These are phyloP conservation scores for Drosophila hydei DNA, from an alignment of 1,140 invertebrate genomes.

Conservation along the genomic window DNA sequence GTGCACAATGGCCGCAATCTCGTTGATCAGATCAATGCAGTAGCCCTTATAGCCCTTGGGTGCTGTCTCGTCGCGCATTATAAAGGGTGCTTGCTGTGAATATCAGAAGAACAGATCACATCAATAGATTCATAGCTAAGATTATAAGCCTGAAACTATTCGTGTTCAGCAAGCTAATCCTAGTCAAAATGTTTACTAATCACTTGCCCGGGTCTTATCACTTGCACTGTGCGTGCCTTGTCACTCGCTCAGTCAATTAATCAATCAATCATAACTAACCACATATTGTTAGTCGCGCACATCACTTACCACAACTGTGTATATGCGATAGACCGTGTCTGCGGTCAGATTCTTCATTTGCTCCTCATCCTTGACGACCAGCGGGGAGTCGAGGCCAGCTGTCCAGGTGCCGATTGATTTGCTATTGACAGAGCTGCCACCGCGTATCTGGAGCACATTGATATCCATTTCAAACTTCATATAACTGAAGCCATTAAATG, in stretches of 20 bases:
- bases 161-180: too few relatives aligned
- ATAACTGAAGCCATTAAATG: slow-evolving; percentile 88
- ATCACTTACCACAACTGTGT: slow-evolving; percentile 88
- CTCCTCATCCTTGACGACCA: slow-evolving; percentile 87
- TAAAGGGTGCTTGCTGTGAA: slow-evolving; percentile 92
- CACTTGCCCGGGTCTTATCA: too few relatives aligned
- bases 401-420: slow-evolving; percentile 88
- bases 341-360: slow-evolving; percentile 90
- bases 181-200: too few relatives aligned
- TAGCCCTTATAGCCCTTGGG: slow-evolving; percentile 93
- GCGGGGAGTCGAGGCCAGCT: slow-evolving; percentile 87
- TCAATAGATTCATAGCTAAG: too few relatives aligned
- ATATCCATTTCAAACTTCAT: slow-evolving; percentile 90
- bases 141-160: too few relatives aligned
- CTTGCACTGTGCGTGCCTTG: neutral
- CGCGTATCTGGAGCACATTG: slow-evolving; percentile 87
- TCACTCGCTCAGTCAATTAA: neutral
- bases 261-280: neutral
- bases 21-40: slow-evolving; percentile 95
- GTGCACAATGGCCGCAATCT: slow-evolving; percentile 91
- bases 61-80: slow-evolving; percentile 88
- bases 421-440: slow-evolving; percentile 87
- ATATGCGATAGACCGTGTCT: slow-evolving; percentile 91
- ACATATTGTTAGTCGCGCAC: neutral
- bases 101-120: neutral